Evolutionary conservation across 2,113 vertebrate genomes (phyloP), one percentile per base, ranked within the genome.

Genomic region (Beaufortia kweichowensis): DNA sequence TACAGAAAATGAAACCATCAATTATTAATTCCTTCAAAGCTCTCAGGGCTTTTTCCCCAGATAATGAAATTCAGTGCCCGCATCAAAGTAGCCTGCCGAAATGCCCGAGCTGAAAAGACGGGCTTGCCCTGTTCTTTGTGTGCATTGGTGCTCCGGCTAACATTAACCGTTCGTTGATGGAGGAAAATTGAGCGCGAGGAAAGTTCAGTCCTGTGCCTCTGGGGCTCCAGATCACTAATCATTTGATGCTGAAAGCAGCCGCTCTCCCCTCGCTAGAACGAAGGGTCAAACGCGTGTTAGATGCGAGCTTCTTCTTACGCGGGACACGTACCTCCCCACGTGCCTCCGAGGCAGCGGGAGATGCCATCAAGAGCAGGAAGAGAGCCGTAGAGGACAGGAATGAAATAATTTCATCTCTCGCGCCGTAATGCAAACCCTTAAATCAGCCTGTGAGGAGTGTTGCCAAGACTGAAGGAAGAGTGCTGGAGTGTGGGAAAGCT

Each of bases 281-380:
- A 62, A 80, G 73, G 79, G 66, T 72, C 76, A 71, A 60, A 26
- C 12, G 79, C 70, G 46, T 56, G 55, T 60, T 69, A 56, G 56
- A 74, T 33, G 50, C 10, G 24, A 69, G 17, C 50, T 43, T 14
- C 24, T 76, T 55, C 24, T 63, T 19, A 83, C 62, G 66, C 79
- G 53, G 50, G 53, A 31, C 77, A 81, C 46, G 26, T 53, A 21
- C 35, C 39, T 43, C 41, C 72, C 76, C 78, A 61, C 39, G 65
- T 55, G 81, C 24, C 41, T 50, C 56, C 1, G 24, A 12, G 61
- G 57, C 63, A 35, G 78, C 63, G 56, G 68, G 68, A 64, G 77
- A 84, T 77, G 85, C 81, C 73, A 79, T 75, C 3, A 76, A 43
- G 81, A 79, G 64, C 31, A 35, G 82, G 66, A 86, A 83, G 79